phyloP scores from a whole-genome alignment of 2,888 invertebrate genomes.

The Resseliella maxima region DNA sequence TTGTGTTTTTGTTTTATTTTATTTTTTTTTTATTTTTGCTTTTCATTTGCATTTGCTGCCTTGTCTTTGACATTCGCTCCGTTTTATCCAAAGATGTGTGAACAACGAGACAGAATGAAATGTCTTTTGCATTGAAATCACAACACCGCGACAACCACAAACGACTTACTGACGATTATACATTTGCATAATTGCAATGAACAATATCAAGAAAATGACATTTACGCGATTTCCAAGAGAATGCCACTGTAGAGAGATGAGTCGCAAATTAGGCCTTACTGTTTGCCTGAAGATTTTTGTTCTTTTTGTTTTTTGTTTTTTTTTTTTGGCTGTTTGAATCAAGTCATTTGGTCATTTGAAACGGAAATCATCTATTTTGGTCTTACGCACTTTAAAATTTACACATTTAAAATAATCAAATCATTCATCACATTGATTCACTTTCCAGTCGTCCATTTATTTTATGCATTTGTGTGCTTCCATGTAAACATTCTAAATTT shows the following conservation, averaged over 20 bases:
- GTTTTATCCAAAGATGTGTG: background rate
- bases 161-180: background rate
- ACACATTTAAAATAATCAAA: no score
- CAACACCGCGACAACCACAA: background rate
- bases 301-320: no score
- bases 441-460: background rate
- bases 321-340: no score
- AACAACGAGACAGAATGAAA: background rate
- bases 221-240: background rate
- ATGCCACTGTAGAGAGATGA: background rate
- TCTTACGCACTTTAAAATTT: no score
- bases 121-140: background rate
- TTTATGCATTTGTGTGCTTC: background rate
- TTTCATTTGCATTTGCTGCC: background rate
- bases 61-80: background rate
- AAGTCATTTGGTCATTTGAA: no score
- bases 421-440: no score
- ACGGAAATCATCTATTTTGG: no score
- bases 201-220: background rate
- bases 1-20: no score
- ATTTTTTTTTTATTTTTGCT: background rate
- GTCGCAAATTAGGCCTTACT: background rate
- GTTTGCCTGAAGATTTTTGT: no score
- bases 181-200: conserved; percentile 41
- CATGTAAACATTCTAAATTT: no score